Percentiles rank a stretch among this genome's conserved stretches.
Evolutionary conservation across 2,113 vertebrate species (phyloP).

Genomic region (Mungos mungo): DNA sequence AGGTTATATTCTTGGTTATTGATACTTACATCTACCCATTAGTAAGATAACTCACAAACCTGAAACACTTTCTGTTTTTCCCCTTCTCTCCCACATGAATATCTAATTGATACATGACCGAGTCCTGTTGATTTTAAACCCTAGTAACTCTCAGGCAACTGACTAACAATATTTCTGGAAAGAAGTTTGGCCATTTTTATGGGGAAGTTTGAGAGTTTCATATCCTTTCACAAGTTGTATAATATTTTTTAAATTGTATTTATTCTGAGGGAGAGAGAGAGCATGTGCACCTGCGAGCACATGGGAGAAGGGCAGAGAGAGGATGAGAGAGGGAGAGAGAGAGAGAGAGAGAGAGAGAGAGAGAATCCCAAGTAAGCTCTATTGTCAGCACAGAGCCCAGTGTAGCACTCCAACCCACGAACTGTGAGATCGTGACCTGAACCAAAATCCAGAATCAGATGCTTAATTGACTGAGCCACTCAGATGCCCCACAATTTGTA

Average conservation of each 20-base stretch:
- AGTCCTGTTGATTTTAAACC: not conserved
- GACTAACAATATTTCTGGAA: not conserved
- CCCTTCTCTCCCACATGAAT: not conserved
- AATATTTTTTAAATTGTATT: not conserved
- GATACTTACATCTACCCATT: not conserved
- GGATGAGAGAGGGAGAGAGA: no score
- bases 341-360: no score
- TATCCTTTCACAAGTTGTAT: not conserved
- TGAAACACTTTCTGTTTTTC: not conserved
- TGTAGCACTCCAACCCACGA: no score
- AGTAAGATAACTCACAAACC: not conserved
- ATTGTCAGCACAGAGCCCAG: no score
- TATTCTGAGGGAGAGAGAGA: no score
- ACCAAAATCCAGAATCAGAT: no score
- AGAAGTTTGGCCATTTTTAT: conserved; percentile 24
- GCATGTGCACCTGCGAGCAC: no score
- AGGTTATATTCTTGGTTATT: not conserved
- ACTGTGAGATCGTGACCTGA: no score
- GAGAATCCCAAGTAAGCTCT: no score
- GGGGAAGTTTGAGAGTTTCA: not conserved
- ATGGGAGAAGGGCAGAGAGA: no score
- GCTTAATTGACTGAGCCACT: no score
- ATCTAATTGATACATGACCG: not conserved
- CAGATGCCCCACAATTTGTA: not conserved
- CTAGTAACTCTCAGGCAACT: not conserved